phyloP scores from a whole-genome alignment of 2,797 vertebrate species.

The Notoglanidium macrostoma region DNA sequence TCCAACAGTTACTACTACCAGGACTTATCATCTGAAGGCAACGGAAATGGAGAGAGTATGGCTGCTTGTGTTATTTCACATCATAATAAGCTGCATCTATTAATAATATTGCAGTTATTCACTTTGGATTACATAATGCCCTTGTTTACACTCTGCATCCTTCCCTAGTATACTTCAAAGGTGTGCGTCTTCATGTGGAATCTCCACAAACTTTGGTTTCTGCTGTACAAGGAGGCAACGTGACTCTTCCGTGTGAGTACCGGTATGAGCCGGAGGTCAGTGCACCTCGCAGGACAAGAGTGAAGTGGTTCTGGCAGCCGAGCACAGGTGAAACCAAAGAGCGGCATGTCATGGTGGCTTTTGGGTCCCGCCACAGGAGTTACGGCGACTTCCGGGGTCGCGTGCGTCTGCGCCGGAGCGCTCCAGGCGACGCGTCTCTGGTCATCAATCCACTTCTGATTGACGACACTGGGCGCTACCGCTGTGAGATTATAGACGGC shows the following conservation, averaged over 20 bases:
- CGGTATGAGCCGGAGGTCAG: slow-evolving; percentile 75
- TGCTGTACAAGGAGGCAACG: slow-evolving; percentile 78
- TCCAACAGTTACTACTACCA: slow-evolving; percentile 89
- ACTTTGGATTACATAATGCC: not conserved
- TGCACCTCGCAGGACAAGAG: slow-evolving; percentile 74
- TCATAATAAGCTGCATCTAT: not conserved
- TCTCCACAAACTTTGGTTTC: slow-evolving; percentile 76
- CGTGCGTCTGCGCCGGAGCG: slow-evolving; percentile 69
- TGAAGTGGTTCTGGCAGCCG: slow-evolving; percentile 89
- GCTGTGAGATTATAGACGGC: slow-evolving; percentile 90
- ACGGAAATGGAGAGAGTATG: slow-evolving; percentile 78
- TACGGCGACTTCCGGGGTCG: slow-evolving; percentile 85
- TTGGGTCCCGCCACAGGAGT: slow-evolving; percentile 78
- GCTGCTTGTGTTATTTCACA: not conserved
- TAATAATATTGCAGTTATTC: not conserved
- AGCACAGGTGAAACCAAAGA: slow-evolving; percentile 71
- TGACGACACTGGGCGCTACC: slow-evolving; percentile 86
- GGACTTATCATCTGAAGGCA: slow-evolving; percentile 69
- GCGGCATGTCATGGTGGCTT: slow-evolving; percentile 84
- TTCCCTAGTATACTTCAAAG: slow-evolving; percentile 73
- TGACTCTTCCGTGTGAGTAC: slow-evolving; percentile 85
- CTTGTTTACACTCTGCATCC: not conserved
- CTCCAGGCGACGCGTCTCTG: slow-evolving; percentile 76
- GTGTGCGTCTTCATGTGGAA: slow-evolving; percentile 82
- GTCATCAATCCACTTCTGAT: slow-evolving; percentile 79